Conservation (phyloP, 2,797 vertebrate genomes). For the Novumbra hubbsi region DNA sequence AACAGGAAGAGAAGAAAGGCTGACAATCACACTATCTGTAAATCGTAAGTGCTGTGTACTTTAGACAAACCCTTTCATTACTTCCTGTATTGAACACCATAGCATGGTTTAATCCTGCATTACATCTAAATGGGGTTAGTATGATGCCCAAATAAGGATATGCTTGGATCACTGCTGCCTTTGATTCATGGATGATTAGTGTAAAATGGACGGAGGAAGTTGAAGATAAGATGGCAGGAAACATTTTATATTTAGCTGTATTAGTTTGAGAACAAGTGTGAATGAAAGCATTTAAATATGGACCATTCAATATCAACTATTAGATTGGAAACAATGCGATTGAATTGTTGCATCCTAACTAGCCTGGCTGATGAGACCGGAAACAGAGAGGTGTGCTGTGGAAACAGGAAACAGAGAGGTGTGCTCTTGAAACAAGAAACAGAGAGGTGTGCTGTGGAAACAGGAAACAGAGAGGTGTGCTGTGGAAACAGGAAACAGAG, state of each 20-base stretch:
- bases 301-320: no score
- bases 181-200: constrained; percentile 19
- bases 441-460: no score
- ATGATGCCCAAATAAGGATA: constrained; percentile 26
- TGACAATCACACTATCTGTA: neutral
- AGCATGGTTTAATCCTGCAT: constrained; percentile 16
- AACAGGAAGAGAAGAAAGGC: constrained; percentile 22
- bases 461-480: no score
- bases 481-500: no score
- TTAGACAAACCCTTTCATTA: constrained; percentile 2
- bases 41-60: constrained; percentile 17
- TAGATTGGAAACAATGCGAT: no score
- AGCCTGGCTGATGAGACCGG: no score
- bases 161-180: constrained; percentile 30
- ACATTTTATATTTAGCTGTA: neutral
- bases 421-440: no score
- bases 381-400: no score
- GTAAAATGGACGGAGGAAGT: constrained; percentile 19
- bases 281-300: neutral
- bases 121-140: constrained; percentile 17
- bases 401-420: no score
- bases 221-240: constrained; percentile 6
- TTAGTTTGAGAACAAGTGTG: neutral
- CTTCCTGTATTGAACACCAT: neutral
- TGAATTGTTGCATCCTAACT: no score